A percentile compares a stretch with the other conserved stretches of the same genome.
phyloP scores from a whole-genome alignment of 2,888 invertebrate genomes.

The Erebia epiphron region DNA sequence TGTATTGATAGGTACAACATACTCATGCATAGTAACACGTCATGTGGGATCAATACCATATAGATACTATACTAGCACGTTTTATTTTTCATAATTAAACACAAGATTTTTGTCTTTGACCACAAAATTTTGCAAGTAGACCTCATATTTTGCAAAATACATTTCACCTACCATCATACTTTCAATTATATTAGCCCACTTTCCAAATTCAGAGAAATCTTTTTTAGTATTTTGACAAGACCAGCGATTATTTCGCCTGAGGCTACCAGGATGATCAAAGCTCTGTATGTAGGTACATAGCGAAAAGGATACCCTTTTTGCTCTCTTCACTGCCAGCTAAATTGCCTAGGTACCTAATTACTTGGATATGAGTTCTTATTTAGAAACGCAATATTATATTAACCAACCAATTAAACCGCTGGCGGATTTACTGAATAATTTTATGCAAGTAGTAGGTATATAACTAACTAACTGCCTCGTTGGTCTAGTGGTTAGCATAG shows the following conservation, averaged over 20 bases:
- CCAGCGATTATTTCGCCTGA: conserved; percentile 26
- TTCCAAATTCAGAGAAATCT: conserved; percentile 25
- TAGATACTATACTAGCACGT: too few relatives aligned
- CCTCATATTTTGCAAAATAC: not conserved
- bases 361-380: not conserved
- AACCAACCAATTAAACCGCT: not conserved
- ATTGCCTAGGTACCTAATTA: not conserved
- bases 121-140: too few relatives aligned
- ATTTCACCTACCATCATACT: not conserved
- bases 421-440: too few relatives aligned
- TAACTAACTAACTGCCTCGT: too few relatives aligned
- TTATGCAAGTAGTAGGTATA: too few relatives aligned
- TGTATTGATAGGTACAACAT: too few relatives aligned
- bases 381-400: not conserved
- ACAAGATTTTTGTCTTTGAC: too few relatives aligned
- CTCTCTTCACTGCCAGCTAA: not conserved
- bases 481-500: too few relatives aligned
- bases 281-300: conserved; percentile 7
- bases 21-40: too few relatives aligned
- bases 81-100: too few relatives aligned
- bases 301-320: not conserved
- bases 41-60: too few relatives aligned
- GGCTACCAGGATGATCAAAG: conserved; percentile 29
- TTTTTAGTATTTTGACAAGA: conserved; percentile 32
- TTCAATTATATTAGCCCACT: conserved; percentile 17